Evolutionary conservation across 30 jellyfish, hydroid and myxozoan species (phyloP).

Genomic region (Aurelia sp.): DNA sequence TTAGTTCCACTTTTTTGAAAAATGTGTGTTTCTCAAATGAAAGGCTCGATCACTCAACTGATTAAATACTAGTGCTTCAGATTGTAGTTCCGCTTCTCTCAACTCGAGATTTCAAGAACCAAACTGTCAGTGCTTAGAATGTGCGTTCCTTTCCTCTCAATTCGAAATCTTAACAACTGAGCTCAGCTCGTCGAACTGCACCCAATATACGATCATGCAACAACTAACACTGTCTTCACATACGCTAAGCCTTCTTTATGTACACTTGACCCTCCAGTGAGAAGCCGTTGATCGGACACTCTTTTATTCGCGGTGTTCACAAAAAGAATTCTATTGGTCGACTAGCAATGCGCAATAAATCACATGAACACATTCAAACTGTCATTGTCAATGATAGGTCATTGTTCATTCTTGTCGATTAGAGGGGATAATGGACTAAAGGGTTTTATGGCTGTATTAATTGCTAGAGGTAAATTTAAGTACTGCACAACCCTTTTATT

Average conservation of each 20-base stretch:
- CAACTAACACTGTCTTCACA: neutral
- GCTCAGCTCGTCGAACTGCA: neutral
- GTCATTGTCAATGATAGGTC: neutral
- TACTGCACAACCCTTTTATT: neutral
- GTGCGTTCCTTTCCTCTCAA: too few species aligned
- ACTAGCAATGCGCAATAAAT: slow-evolving; percentile 7
- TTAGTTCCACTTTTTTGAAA: too few species aligned
- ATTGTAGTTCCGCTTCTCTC: too few species aligned
- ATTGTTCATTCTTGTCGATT: neutral
- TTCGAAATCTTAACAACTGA: neutral
- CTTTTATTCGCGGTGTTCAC: slow-evolving; percentile 5
- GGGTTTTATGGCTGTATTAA: neutral
- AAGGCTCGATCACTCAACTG: too few species aligned
- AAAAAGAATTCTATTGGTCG: slow-evolving; percentile 30
- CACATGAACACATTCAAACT: slow-evolving; percentile 17
- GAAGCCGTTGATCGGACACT: neutral
- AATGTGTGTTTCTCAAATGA: too few species aligned
- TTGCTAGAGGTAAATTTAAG: neutral
- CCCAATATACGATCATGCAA: too few species aligned
- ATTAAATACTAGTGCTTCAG: too few species aligned
- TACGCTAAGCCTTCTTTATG: slow-evolving; percentile 4
- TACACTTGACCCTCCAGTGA: slow-evolving; percentile 38
- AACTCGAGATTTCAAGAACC: too few species aligned
- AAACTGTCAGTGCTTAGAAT: too few species aligned
- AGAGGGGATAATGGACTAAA: neutral